Evolutionary conservation across 53 echinoderm and acorn worm species (phyloP).

Genomic region (Zoroaster sp.): DNA sequence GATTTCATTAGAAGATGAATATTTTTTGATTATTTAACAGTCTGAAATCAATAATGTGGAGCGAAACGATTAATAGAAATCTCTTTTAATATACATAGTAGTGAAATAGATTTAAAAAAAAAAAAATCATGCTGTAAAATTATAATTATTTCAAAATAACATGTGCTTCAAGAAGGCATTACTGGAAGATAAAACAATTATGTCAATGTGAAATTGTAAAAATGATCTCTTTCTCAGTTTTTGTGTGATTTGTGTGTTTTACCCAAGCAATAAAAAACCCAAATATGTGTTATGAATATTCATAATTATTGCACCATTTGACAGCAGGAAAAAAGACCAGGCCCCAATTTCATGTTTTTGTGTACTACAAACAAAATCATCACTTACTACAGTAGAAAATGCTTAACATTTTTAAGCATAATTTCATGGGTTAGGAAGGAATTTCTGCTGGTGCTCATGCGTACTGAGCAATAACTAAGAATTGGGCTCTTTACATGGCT

Average conservation of each 20-base stretch:
- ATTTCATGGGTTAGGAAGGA: too few relatives aligned
- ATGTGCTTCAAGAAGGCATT: background rate
- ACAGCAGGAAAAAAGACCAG: too few relatives aligned
- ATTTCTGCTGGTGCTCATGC: too few relatives aligned
- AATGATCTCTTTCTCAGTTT: background rate
- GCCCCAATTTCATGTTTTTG: too few relatives aligned
- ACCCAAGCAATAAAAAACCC: too few relatives aligned
- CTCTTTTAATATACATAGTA: background rate
- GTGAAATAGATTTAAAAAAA: background rate
- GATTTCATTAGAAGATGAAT: background rate
- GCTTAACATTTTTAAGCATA: too few relatives aligned
- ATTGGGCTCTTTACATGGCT: too few relatives aligned
- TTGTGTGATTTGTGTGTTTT: background rate
- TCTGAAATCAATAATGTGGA: background rate
- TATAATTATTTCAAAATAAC: background rate
- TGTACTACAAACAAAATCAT: too few relatives aligned
- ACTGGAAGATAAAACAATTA: background rate
- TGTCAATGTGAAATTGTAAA: background rate
- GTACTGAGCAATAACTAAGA: too few relatives aligned
- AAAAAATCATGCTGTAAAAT: background rate
- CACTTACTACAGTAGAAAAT: too few relatives aligned
- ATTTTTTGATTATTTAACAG: background rate
- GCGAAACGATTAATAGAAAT: background rate
- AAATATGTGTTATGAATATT: too few relatives aligned
- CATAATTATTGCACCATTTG: too few relatives aligned